A percentile compares a stretch with the other conserved stretches of the same genome.
phyloP scores from a whole-genome alignment of 2,888 invertebrate genomes.

The Balanococcus diminutus region DNA sequence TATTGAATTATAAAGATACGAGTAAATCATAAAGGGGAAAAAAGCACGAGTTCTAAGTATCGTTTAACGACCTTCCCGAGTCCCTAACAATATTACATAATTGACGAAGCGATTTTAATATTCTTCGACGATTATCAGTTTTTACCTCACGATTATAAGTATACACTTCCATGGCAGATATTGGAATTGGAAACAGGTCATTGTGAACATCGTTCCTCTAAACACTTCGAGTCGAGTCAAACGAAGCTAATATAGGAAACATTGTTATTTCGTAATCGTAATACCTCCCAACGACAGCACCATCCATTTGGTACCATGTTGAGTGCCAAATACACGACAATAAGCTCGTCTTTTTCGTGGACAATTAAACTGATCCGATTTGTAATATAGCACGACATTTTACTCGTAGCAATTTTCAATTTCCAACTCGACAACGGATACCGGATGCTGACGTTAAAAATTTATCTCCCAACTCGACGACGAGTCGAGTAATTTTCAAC shows the following conservation, averaged over 20 bases:
- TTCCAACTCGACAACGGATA: not conserved
- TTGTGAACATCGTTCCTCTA: slow-evolving; percentile 6
- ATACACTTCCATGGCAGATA: not conserved
- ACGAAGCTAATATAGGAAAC: not conserved
- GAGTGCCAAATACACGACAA: not conserved
- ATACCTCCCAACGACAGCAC: not conserved
- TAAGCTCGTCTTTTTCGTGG: not conserved
- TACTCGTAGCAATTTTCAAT: not conserved
- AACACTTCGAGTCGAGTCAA: no score
- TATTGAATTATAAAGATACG: not conserved
- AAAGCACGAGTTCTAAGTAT: not conserved
- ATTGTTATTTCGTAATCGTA: slow-evolving; percentile 15
- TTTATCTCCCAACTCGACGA: not conserved
- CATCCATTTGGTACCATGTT: not conserved
- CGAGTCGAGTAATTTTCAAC: not conserved
- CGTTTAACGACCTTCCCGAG: slow-evolving; percentile 35
- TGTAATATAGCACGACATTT: not conserved
- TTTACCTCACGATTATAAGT: slow-evolving; percentile 37
- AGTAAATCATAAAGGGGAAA: not conserved
- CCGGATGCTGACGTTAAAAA: not conserved
- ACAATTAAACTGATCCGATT: slow-evolving; percentile 16
- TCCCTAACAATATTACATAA: slow-evolving; percentile 3
- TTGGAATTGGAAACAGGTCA: slow-evolving; percentile 32
- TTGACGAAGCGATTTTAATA: slow-evolving; percentile 38
- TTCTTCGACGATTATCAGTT: slow-evolving; percentile 41